Percentiles rank a stretch among this genome's conserved stretches.
phyloP scores from a whole-genome alignment of 2,113 vertebrate species.

The Micromys minutus region DNA sequence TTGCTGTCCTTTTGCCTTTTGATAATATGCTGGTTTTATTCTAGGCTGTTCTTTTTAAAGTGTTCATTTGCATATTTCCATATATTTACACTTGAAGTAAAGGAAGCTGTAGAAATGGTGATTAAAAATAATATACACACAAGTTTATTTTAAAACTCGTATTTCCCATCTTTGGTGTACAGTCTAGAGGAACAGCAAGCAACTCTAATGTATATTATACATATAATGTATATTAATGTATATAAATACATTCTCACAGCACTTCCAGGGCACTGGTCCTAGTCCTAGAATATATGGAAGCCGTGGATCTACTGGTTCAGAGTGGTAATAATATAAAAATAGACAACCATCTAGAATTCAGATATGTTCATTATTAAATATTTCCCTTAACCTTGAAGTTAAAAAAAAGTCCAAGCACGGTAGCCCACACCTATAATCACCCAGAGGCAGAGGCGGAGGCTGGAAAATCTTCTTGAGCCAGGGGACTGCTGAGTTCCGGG shows the following conservation, averaged over 20 bases:
- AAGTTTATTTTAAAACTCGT: conserved; percentile 36
- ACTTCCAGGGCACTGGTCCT: background rate
- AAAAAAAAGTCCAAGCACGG: background rate
- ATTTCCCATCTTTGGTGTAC: background rate
- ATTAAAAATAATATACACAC: conserved; percentile 7
- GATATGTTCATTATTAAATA: background rate
- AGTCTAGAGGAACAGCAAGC: background rate
- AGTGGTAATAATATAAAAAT: background rate
- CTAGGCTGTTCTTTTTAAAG: conserved; percentile 35
- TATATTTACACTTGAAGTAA: conserved; percentile 25
- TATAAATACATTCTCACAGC: background rate
- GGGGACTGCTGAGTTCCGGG: background rate
- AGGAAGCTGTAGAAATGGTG: background rate
- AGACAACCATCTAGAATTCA: background rate
- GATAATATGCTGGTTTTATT: conserved; percentile 32
- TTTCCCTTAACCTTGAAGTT: background rate
- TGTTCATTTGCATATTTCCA: conserved; percentile 8
- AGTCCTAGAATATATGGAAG: background rate
- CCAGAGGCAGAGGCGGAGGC: background rate
- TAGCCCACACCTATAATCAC: background rate
- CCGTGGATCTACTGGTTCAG: background rate
- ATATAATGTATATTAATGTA: too few species aligned
- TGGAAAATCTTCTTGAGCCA: background rate
- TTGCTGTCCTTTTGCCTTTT: background rate
- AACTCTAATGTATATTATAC: background rate